These are phyloP conservation scores for Papilio helenus DNA, from an alignment of 1,140 invertebrate genomes.

Conservation along the genomic window DNA sequence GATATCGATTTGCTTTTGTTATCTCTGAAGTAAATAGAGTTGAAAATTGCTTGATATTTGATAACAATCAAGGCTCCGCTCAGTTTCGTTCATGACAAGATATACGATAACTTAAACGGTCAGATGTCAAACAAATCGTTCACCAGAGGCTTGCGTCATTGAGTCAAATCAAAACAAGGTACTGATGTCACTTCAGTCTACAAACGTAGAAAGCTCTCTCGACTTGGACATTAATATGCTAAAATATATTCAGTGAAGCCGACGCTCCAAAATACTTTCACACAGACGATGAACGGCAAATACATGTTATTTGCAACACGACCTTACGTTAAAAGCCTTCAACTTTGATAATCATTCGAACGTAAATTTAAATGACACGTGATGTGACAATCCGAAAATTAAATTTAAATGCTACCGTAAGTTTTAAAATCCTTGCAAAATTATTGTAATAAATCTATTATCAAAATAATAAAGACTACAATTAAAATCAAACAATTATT, in stretches of 20 bases:
- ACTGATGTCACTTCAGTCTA: constrained; percentile 28
- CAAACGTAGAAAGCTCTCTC: constrained; percentile 70
- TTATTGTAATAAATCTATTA: background rate
- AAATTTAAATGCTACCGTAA: background rate
- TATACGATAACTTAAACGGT: constrained; percentile 19
- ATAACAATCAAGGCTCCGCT: constrained; percentile 30
- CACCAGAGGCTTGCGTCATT: constrained; percentile 19
- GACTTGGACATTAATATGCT: constrained; percentile 73
- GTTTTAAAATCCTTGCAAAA: constrained; percentile 35
- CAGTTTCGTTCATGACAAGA: constrained; percentile 24
- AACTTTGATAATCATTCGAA: constrained; percentile 52
- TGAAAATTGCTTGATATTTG: constrained; percentile 43
- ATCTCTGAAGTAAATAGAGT: constrained; percentile 4
- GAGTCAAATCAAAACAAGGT: constrained; percentile 26
- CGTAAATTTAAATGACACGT: constrained; percentile 9
- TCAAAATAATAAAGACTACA: background rate
- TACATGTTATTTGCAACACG: constrained; percentile 59
- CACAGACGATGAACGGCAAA: constrained; percentile 70
- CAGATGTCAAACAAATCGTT: constrained; percentile 30
- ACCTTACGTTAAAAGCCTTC: constrained; percentile 61
- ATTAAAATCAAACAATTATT: no score
- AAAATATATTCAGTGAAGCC: constrained; percentile 74
- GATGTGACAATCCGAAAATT: constrained; percentile 3
- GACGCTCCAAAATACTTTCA: constrained; percentile 78
- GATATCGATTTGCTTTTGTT: background rate